These are phyloP conservation scores for Trypoxylon attenuatum DNA, from an alignment of 2,888 invertebrate genomes.

Conservation along the genomic window DNA sequence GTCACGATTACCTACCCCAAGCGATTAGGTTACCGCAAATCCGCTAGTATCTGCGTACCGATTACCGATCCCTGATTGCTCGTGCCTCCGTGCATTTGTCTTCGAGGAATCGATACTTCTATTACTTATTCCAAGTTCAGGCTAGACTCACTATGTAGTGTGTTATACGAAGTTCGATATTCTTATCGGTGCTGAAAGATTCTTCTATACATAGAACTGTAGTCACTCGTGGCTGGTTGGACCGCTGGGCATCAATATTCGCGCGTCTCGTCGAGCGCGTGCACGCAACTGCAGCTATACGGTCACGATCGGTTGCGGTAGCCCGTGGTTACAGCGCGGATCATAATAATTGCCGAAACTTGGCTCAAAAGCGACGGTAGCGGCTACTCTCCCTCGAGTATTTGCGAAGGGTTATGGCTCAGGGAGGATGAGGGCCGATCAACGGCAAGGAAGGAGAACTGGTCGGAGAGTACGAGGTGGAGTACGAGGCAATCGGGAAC, in stretches of 20 bases:
- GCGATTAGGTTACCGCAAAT: constrained; percentile 48
- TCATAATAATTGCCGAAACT: constrained; percentile 64
- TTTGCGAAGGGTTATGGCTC: constrained; percentile 55
- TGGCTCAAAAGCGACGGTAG: constrained; percentile 53
- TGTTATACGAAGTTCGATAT: too few species aligned
- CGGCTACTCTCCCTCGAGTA: constrained; percentile 36
- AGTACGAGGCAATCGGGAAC: not conserved
- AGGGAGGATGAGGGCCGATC: constrained; percentile 20
- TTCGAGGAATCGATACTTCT: not conserved
- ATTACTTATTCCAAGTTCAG: too few species aligned
- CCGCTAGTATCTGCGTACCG: constrained; percentile 30
- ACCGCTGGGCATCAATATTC: too few species aligned
- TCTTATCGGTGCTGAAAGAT: too few species aligned
- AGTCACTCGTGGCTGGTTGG: too few species aligned
- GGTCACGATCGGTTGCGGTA: constrained; percentile 43
- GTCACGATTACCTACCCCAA: constrained; percentile 42
- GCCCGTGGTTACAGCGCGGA: constrained; percentile 46
- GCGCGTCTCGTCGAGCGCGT: too few species aligned
- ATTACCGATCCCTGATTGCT: constrained; percentile 30
- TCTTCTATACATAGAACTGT: too few species aligned
- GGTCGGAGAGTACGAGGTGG: too few species aligned
- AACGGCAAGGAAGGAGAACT: constrained; percentile 4
- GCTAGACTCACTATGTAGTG: too few species aligned
- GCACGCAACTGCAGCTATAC: too few species aligned
- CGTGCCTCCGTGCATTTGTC: constrained; percentile 4